Evolutionary conservation across 2,888 invertebrate genomes (phyloP), one percentile per base, ranked within the genome.

Genomic region (Meghimatium bilineatum): DNA sequence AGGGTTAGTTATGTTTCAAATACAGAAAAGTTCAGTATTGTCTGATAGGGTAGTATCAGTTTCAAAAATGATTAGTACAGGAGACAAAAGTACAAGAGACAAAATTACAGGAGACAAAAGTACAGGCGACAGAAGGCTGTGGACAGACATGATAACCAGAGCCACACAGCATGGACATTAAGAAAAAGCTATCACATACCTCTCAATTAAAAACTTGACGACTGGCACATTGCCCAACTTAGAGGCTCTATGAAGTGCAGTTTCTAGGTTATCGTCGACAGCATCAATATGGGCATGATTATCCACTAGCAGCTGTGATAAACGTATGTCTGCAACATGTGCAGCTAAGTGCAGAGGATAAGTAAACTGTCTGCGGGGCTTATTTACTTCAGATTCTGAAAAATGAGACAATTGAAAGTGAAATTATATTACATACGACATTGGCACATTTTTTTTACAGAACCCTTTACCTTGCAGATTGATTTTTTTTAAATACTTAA

Each of bases 301-400:
- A 71, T 93, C 91, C 36, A 93, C 86, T 67, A 94, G 88, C 32
- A 94, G 88, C n/a, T 88, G 85, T 2, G 88, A 90, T 80, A 93
- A 90, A 1, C 90, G 87, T 1, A 92, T 85, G 76, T 93, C 91
- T 1, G 94, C 94, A 6, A 91, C 90, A 52, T 91, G 89, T 12
- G 93, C 93, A 8, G 97, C 97, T 86, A 97, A 94, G 93, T 98
- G 98, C 83, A 98, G 94, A 0, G 97, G 96, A 0, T 97, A 97
- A 94, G 97, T 97, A 84, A 96, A 95, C 91, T 96, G 95, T 80
- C 95, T 94, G 88, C 96, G 95, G 0, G 96, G 96, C 14, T 96
- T 95, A 90, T 97, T 96, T n/a, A 96, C 95, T 77, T 96, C 95
- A 0, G 97, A 97, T 23, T 93, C 93, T 90, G 88, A 23, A 87